These are phyloP conservation scores for Chionoecetes opilio DNA, from an alignment of 1,140 invertebrate species.

Conservation along the genomic window DNA sequence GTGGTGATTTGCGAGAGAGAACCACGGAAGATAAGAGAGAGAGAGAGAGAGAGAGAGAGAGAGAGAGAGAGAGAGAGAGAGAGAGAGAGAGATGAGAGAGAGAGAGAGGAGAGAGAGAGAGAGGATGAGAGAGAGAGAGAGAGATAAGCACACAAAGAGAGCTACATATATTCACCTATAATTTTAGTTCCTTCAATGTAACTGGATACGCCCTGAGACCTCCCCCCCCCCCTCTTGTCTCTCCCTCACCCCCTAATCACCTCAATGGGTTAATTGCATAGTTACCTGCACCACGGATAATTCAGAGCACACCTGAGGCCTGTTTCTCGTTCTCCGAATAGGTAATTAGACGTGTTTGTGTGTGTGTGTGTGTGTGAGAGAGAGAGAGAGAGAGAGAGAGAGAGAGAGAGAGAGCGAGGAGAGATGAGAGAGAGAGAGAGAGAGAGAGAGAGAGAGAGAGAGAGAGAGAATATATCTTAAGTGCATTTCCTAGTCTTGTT, in stretches of 20 bases:
- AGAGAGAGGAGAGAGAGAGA: no score
- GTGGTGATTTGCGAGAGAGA: neutral
- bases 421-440: no score
- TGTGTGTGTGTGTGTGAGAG: neutral
- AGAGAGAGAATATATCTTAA: no score
- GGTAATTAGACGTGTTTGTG: neutral
- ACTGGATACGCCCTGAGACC: neutral
- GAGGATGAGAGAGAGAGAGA: no score
- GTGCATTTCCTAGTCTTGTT: no score
- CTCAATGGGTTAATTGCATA: neutral
- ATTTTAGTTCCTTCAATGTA: neutral
- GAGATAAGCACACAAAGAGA: no score
- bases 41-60: no score
- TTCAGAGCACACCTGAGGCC: neutral
- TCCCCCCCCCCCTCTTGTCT: neutral
- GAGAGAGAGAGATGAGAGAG: no score
- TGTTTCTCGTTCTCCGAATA: neutral
- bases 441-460: no score
- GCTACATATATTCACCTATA: neutral
- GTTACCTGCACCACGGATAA: constrained; percentile 3
- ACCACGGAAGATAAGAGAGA: neutral
- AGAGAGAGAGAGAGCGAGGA: no score
- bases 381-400: constrained; percentile 22
- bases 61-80: no score
- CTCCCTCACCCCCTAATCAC: neutral